Conservation (phyloP, 2,113 vertebrate genomes). For the Siniperca chuatsi region DNA sequence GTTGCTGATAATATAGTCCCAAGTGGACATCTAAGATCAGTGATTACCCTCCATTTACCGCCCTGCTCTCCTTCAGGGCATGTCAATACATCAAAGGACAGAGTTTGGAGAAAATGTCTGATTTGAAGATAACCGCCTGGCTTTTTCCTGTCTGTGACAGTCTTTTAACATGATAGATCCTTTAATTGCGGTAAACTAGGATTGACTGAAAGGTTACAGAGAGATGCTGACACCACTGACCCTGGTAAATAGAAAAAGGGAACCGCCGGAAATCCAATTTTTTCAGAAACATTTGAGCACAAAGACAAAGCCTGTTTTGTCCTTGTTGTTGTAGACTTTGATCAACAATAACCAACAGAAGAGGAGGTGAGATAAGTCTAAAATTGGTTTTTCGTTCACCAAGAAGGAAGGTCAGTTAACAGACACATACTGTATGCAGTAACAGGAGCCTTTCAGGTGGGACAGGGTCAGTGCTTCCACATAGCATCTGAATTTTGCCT, state of each 20-base stretch:
- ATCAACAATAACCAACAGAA: constrained; percentile 6
- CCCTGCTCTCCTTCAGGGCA: constrained; percentile 55
- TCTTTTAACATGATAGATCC: constrained; percentile 55
- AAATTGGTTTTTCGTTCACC: not conserved
- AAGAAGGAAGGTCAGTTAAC: not conserved
- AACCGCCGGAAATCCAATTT: constrained; percentile 25
- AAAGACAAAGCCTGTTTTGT: constrained; percentile 19
- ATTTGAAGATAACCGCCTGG: constrained; percentile 73
- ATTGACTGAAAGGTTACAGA: constrained; percentile 33
- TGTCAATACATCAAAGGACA: constrained; percentile 55
- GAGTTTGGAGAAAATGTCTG: constrained; percentile 56
- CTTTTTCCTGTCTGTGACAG: constrained; percentile 35
- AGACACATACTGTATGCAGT: not conserved
- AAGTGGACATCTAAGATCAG: constrained; percentile 63
- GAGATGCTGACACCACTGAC: constrained; percentile 32
- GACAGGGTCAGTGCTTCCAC: not conserved
- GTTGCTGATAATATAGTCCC: constrained; percentile 63
- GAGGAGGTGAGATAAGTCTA: not conserved
- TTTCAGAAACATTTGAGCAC: not conserved
- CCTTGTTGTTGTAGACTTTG: constrained; percentile 4
- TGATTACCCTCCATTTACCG: constrained; percentile 73
- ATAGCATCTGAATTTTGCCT: not conserved
- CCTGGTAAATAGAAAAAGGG: constrained; percentile 10
- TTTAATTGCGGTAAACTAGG: constrained; percentile 66
- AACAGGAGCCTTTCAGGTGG: not conserved